phyloP scores from a whole-genome alignment of 2,113 vertebrate species.

The Xenus cinereus region DNA sequence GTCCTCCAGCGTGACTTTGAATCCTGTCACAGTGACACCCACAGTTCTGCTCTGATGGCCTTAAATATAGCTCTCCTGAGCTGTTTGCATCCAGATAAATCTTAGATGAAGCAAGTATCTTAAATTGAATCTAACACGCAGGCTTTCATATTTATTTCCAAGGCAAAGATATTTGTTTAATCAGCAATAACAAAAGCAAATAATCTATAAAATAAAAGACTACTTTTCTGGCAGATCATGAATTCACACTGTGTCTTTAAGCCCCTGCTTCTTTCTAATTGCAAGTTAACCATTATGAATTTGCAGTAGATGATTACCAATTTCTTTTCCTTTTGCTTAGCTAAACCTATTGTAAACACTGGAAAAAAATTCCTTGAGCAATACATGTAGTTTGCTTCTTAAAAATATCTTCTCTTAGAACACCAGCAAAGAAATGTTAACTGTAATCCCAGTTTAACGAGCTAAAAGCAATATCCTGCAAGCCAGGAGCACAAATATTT shows the following conservation, averaged over 20 bases:
- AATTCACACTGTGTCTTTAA: neutral
- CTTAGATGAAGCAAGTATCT: neutral
- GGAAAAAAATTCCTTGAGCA: neutral
- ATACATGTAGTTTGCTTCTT: neutral
- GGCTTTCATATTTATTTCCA: neutral
- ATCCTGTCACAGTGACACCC: neutral
- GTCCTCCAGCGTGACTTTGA: neutral
- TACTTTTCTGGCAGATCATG: neutral
- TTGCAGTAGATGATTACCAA: neutral
- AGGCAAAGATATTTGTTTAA: neutral
- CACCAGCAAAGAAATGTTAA: neutral
- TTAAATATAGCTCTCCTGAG: neutral
- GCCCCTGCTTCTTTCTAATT: neutral
- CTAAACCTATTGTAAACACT: neutral
- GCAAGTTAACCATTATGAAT: neutral
- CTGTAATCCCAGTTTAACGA: neutral
- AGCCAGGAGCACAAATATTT: neutral
- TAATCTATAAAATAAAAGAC: neutral
- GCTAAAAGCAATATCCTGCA: neutral
- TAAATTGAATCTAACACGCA: neutral
- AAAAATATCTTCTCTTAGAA: neutral
- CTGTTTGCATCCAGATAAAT: neutral
- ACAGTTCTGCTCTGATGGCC: neutral
- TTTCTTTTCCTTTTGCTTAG: constrained; percentile 4
- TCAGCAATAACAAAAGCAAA: neutral